Conservation (phyloP, 2,888 invertebrate genomes). For the Calameuta pallipes region DNA sequence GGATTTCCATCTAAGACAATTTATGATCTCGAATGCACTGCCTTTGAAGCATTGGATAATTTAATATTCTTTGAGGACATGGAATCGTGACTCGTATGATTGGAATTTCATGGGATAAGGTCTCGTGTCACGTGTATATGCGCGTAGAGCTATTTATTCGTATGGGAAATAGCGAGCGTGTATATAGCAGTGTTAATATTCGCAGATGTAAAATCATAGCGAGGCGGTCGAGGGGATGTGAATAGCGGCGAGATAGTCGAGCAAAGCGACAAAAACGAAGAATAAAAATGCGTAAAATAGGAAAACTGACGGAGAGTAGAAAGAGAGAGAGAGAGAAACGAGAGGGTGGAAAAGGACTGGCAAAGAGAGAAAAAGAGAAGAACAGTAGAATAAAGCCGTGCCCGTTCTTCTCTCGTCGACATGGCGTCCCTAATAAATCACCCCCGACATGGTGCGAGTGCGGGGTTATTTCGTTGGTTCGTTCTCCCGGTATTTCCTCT, state of each 20-base stretch:
- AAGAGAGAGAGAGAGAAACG: background rate
- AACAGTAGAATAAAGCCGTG: constrained; percentile 17
- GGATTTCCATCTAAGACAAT: constrained; percentile 1
- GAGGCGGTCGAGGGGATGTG: too few relatives aligned
- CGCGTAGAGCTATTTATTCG: too few relatives aligned
- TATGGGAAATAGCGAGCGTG: too few relatives aligned
- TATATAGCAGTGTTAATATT: too few relatives aligned
- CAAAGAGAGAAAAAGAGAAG: constrained; percentile 2
- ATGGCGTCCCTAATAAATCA: constrained; percentile 29
- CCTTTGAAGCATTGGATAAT: background rate
- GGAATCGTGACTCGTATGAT: background rate
- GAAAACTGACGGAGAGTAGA: background rate
- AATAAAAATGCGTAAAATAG: too few relatives aligned
- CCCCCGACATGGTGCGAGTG: background rate
- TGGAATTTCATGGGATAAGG: too few relatives aligned
- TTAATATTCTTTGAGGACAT: background rate
- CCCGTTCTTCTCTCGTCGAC: constrained; percentile 9
- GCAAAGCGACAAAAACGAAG: too few relatives aligned
- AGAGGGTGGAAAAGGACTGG: background rate
- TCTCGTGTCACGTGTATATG: too few relatives aligned
- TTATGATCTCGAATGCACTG: background rate
- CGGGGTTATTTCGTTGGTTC: constrained; percentile 48
- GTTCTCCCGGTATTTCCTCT: constrained; percentile 50
- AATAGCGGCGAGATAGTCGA: too few relatives aligned
- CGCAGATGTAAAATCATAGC: too few relatives aligned